These are phyloP conservation scores for Columbina picui DNA, from an alignment of 2,113 vertebrate genomes.

Conservation along the genomic window DNA sequence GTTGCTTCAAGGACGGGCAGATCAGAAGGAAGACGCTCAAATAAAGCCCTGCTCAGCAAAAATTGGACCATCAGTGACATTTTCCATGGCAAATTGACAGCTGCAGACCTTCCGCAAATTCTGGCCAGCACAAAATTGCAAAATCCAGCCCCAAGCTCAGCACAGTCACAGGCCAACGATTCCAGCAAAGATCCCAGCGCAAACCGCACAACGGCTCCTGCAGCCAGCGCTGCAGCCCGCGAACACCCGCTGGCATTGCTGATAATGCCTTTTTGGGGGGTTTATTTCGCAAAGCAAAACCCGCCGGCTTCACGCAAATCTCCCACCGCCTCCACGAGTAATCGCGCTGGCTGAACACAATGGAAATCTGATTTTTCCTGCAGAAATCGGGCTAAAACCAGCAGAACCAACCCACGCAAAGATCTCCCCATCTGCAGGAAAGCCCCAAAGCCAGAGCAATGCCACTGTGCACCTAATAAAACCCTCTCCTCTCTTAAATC, in stretches of 20 bases:
- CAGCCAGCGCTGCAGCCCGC: background rate
- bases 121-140: background rate
- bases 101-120: background rate
- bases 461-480: background rate
- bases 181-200: background rate
- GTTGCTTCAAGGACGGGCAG: background rate
- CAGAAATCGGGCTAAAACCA: background rate
- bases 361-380: background rate
- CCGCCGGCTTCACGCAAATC: background rate
- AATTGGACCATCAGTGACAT: background rate
- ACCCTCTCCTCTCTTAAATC: conserved; percentile 4
- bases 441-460: background rate
- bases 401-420: background rate
- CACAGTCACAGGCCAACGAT: rapidly evolving
- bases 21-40: rapidly evolving
- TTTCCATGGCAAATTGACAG: background rate
- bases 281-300: background rate
- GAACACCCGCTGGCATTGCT: background rate
- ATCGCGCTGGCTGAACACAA: rapidly evolving
- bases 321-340: background rate
- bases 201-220: background rate
- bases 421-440: background rate
- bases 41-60: background rate
- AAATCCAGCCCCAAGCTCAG: background rate
- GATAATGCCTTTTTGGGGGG: no score